A percentile compares a stretch with the other conserved stretches of the same genome.
phyloP scores from a whole-genome alignment of 2,113 vertebrate species.

The Ramphastos sulfuratus region DNA sequence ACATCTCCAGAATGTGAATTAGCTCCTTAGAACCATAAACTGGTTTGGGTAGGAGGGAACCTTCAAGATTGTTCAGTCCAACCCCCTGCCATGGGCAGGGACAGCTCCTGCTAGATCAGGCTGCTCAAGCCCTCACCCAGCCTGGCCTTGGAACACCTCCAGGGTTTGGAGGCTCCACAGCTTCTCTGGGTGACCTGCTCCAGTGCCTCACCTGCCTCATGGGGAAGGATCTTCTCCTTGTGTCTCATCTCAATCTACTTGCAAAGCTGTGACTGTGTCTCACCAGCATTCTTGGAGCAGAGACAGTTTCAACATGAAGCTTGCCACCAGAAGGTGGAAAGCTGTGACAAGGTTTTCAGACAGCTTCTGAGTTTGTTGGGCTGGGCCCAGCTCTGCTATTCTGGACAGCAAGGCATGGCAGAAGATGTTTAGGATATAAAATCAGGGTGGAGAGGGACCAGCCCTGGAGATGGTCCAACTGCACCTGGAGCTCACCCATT shows the following conservation, averaged over 20 bases:
- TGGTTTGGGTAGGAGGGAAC: too few relatives aligned
- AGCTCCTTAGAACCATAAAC: not conserved
- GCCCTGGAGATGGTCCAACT: not conserved
- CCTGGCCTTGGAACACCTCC: too few relatives aligned
- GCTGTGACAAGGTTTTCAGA: not conserved
- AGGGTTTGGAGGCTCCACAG: too few relatives aligned
- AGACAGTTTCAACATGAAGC: not conserved
- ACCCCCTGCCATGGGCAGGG: too few relatives aligned
- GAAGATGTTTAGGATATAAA: not conserved
- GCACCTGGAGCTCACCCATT: not conserved
- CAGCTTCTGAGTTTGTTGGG: not conserved
- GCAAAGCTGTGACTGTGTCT: not conserved
- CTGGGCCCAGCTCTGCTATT: not conserved
- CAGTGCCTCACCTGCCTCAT: too few relatives aligned
- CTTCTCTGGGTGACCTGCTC: too few relatives aligned
- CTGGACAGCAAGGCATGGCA: not conserved
- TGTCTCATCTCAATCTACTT: too few relatives aligned
- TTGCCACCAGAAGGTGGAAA: not conserved
- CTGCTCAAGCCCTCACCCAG: too few relatives aligned
- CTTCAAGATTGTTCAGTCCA: too few relatives aligned
- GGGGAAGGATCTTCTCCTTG: too few relatives aligned
- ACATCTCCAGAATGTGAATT: not conserved
- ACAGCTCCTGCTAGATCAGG: too few relatives aligned
- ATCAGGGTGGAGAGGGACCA: not conserved
- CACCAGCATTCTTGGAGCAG: not conserved